Conservation (phyloP, 2,888 invertebrate species). For the Oxyscelio sp. region DNA sequence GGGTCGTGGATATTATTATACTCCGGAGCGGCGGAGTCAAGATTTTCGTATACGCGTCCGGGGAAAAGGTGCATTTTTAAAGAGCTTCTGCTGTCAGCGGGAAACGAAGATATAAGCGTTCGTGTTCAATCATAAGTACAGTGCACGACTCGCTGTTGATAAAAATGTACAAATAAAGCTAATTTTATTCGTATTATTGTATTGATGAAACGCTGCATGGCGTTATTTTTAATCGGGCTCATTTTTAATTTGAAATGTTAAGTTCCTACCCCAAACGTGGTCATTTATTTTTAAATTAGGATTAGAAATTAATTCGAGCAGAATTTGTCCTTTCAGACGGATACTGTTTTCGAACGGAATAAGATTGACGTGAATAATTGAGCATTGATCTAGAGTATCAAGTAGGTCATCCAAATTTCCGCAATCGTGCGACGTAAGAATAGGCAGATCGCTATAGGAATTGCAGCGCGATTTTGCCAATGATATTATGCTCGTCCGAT, state of each 20-base stretch:
- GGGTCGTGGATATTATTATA: not conserved
- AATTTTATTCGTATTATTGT: constrained; percentile 1
- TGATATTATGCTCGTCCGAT: not conserved
- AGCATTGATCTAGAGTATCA: constrained; percentile 44
- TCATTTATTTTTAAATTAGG: constrained; percentile 58
- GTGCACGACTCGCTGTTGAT: too few relatives aligned
- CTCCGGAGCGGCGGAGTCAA: not conserved
- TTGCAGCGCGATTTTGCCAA: not conserved
- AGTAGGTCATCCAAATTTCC: constrained; percentile 62
- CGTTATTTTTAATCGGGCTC: constrained; percentile 28
- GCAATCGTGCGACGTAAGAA: constrained; percentile 49
- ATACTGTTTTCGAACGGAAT: constrained; percentile 39
- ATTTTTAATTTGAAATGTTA: constrained; percentile 52
- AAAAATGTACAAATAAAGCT: constrained; percentile 10
- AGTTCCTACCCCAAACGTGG: constrained; percentile 22
- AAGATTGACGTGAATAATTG: constrained; percentile 61
- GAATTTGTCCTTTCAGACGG: constrained; percentile 37
- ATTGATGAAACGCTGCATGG: not conserved
- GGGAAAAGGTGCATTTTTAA: constrained; percentile 1
- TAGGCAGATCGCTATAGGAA: constrained; percentile 33
- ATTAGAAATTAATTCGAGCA: constrained; percentile 54
- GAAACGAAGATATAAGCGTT: constrained; percentile 32
- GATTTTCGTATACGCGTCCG: constrained; percentile 7
- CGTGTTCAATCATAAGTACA: constrained; percentile 24
- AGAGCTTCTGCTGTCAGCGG: constrained; percentile 12